phyloP scores from a whole-genome alignment of 2,888 invertebrate genomes.

The Polyommatus icarus region DNA sequence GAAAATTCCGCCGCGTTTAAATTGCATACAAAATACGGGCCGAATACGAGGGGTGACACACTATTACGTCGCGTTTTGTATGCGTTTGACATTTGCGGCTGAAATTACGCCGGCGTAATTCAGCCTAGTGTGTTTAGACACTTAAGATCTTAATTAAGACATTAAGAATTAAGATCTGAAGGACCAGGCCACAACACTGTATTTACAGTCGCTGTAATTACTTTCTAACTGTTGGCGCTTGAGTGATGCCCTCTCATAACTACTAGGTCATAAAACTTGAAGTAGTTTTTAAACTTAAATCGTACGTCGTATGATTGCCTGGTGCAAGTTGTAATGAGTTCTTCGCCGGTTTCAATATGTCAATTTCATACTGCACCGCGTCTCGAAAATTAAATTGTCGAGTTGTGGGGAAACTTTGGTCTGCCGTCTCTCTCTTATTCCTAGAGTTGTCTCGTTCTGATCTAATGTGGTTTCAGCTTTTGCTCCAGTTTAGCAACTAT shows the following conservation, averaged over 20 bases:
- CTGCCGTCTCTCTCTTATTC: not conserved
- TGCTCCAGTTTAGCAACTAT: not conserved
- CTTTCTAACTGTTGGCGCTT: not conserved
- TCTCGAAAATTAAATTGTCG: not conserved
- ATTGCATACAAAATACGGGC: no score
- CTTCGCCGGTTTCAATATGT: not conserved
- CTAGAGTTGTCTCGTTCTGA: not conserved
- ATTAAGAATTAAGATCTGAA: no score
- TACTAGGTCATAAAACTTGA: not conserved
- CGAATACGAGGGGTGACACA: no score
- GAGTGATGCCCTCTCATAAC: not conserved
- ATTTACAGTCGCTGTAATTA: not conserved
- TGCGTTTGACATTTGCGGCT: no score
- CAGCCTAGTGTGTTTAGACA: no score
- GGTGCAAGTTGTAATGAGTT: not conserved
- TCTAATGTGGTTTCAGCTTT: not conserved
- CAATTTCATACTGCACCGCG: conserved; percentile 4
- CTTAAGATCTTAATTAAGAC: no score
- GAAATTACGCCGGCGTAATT: no score
- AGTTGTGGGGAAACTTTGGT: not conserved
- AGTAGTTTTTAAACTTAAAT: not conserved
- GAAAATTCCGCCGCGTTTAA: no score
- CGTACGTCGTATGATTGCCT: not conserved
- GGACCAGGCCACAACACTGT: no score
- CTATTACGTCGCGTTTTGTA: no score